These are phyloP conservation scores for Diphyllodes magnificus DNA, from an alignment of 2,113 vertebrate genomes.

Conservation along the genomic window DNA sequence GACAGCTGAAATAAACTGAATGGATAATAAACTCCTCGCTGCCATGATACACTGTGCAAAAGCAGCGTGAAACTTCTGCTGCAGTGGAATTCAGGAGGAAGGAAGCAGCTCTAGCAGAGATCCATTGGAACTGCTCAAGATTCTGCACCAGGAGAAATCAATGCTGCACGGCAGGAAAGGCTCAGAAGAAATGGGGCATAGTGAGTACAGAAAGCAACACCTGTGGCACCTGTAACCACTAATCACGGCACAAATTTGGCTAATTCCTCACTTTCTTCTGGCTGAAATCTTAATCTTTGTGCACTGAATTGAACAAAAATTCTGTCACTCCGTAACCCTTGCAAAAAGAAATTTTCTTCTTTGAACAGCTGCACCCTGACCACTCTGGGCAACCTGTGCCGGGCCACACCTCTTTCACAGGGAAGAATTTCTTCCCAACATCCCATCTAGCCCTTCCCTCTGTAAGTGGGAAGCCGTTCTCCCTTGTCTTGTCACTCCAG, in stretches of 20 bases:
- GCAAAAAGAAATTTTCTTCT: neutral
- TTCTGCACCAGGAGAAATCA: neutral
- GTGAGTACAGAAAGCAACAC: neutral
- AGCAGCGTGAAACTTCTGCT: neutral
- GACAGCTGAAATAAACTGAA: neutral
- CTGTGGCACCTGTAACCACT: neutral
- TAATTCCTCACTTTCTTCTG: neutral
- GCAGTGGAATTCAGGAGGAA: neutral
- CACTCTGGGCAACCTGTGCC: neutral
- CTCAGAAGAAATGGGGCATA: neutral
- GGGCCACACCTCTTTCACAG: neutral
- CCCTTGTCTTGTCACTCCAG: neutral
- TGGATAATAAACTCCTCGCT: neutral
- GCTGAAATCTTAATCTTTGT: neutral
- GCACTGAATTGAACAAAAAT: neutral
- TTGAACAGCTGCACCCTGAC: neutral
- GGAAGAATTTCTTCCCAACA: neutral
- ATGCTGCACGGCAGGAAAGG: neutral
- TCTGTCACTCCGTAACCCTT: neutral
- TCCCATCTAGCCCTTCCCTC: neutral
- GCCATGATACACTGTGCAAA: neutral
- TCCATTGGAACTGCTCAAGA: accelerated
- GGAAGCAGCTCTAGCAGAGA: neutral
- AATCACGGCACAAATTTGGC: neutral
- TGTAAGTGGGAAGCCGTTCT: neutral